These are phyloP conservation scores for Latrodectus elegans DNA, from an alignment of 2,888 invertebrate species.

Conservation along the genomic window DNA sequence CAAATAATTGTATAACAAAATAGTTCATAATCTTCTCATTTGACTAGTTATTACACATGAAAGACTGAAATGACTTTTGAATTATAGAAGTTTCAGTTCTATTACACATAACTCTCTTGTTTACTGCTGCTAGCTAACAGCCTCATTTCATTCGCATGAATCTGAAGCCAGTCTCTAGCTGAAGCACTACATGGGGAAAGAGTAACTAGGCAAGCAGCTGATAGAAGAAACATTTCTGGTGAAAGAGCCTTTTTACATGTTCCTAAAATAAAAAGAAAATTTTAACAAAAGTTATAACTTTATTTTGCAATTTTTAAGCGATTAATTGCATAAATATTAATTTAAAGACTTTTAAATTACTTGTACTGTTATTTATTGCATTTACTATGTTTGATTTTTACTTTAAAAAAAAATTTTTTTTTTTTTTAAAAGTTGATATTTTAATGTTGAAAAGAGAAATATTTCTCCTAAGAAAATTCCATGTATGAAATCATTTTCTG, in stretches of 20 bases:
- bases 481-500: too few species aligned
- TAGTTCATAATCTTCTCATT: not conserved
- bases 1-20: not conserved
- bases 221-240: slow-evolving; percentile 56
- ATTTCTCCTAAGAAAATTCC: too few species aligned
- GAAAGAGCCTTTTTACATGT: slow-evolving; percentile 55
- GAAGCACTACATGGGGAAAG: slow-evolving; percentile 40
- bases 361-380: too few species aligned
- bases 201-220: slow-evolving; percentile 60
- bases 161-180: slow-evolving; percentile 44
- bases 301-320: not conserved
- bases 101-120: slow-evolving; percentile 64
- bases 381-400: not conserved
- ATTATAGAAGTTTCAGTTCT: not conserved
- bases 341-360: not conserved
- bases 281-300: not conserved
- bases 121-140: slow-evolving; percentile 40
- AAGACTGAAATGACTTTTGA: not conserved
- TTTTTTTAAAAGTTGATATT: too few species aligned
- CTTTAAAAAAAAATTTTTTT: not conserved
- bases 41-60: not conserved
- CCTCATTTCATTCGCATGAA: slow-evolving; percentile 60
- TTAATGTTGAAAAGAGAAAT: too few species aligned
- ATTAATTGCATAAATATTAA: not conserved
- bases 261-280: slow-evolving; percentile 30